Conservation (phyloP, 2,888 invertebrate species). For the Drepanosiphum platanoidis region DNA sequence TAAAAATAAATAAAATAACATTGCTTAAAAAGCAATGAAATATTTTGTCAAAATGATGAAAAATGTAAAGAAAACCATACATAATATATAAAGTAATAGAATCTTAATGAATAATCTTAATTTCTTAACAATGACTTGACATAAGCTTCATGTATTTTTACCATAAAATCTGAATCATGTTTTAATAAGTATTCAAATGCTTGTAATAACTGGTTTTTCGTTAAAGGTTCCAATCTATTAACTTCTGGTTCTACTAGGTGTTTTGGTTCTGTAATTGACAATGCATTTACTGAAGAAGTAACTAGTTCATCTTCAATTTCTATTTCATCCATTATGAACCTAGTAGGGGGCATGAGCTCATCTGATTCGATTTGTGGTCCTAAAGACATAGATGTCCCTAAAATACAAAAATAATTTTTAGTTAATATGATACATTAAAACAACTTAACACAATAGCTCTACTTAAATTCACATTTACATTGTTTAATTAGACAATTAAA, state of each 20-base stretch:
- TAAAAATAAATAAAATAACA: background rate
- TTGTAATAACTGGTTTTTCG: slow-evolving; percentile 87
- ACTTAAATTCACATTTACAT: too few species aligned
- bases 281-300: slow-evolving; percentile 56
- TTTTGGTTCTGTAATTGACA: slow-evolving; percentile 48
- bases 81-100: slow-evolving; percentile 53
- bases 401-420: background rate
- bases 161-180: slow-evolving; percentile 87
- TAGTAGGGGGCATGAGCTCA: slow-evolving; percentile 47
- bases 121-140: slow-evolving; percentile 75
- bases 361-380: slow-evolving; percentile 30
- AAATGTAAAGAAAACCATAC: slow-evolving; percentile 13
- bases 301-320: slow-evolving; percentile 60
- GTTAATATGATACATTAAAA: background rate
- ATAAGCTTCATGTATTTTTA: slow-evolving; percentile 91
- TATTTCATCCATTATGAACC: slow-evolving; percentile 55
- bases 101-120: slow-evolving; percentile 39
- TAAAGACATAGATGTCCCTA: slow-evolving; percentile 14
- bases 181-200: slow-evolving; percentile 87
- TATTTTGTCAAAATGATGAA: slow-evolving; percentile 19
- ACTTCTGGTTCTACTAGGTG: slow-evolving; percentile 18
- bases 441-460: background rate
- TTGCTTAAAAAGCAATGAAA: slow-evolving; percentile 19
- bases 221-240: slow-evolving; percentile 69
- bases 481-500: too few species aligned